Evolutionary conservation across 2,113 vertebrate species (phyloP).

Genomic region (Anolis sagrei): DNA sequence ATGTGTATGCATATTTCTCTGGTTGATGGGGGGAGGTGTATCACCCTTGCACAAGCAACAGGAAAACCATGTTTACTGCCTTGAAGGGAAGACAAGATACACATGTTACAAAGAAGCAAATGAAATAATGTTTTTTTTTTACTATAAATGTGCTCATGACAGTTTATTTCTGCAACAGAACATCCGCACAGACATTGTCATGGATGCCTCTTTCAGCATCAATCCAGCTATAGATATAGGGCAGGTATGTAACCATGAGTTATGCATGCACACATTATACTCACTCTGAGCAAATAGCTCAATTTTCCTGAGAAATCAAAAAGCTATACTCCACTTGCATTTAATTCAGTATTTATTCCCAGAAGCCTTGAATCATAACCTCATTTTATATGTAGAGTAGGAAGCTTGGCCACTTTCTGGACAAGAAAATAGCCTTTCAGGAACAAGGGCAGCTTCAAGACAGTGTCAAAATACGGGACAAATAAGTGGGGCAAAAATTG

Average conservation of each 20-base stretch:
- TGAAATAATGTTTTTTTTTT: not conserved
- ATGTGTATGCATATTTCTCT: no score
- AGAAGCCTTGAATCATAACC: not conserved
- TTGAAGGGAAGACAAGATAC: not conserved
- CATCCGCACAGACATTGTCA: slow-evolving; percentile 83
- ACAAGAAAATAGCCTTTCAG: no score
- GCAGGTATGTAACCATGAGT: slow-evolving; percentile 77
- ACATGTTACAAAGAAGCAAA: not conserved
- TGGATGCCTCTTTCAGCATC: slow-evolving; percentile 84
- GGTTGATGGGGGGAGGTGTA: no score
- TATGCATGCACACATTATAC: not conserved
- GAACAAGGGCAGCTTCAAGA: no score
- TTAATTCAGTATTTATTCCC: not conserved
- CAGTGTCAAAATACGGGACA: no score
- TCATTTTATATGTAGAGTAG: not conserved
- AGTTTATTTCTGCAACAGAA: slow-evolving; percentile 75
- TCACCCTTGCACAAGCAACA: no score
- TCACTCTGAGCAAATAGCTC: not conserved
- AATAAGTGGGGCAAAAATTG: no score
- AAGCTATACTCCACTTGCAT: not conserved
- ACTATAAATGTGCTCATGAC: slow-evolving; percentile 1
- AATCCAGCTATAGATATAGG: slow-evolving; percentile 90
- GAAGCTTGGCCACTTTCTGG: no score
- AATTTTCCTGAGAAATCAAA: not conserved
- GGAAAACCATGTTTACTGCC: not conserved